Evolutionary conservation across 2,888 invertebrate genomes (phyloP), one percentile per base, ranked within the genome.

Genomic region (Coremacera marginata): DNA sequence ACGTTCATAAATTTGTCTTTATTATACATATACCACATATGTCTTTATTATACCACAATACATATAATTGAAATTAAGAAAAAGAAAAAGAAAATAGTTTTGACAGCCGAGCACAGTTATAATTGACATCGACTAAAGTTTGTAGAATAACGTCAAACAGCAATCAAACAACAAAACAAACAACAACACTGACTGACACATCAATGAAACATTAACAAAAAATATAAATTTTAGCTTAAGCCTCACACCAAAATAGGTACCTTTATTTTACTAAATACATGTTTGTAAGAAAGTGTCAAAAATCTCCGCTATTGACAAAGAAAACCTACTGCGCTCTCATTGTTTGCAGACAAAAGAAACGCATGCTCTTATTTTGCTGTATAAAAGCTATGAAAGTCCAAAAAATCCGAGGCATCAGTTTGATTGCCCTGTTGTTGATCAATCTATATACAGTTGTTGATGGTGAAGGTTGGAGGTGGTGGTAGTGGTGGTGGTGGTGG

Each of bases 321-420:
- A 79, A 77, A 78, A 70, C 78, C 79, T 71, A 82, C 79, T 78
- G 79, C 80, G 75, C 82, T 82, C 80, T 81, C 81, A 78, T 78
- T 79, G 77, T 70, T 82, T 73, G 76, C 71, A 77, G 72, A 72
- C 78, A 60, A 78, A 67, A 79, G 57, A 22, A 71, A 75, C 44
- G 31, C 72, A 83, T 80, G 83, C 84, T 73, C 76, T 80, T 78
- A 81, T 78, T 82, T 81, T 70, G 85, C 84, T 83, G 84, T 84
- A 84, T 88, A 88, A 82, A 87, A 88, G 85, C 86, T 88, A 84
- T 88, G 88, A 82, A 88, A 88, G 79, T 88, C 88, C 87, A 88
- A 83, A 83, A 88, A 88, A 85, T 88, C 88, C 83, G 87, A 85
- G 82, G 86, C 85, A 82, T 88, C 88, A 80, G 86, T 84, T 84